These are phyloP conservation scores for Poeciliopsis turrubarensis DNA, from an alignment of 2,113 vertebrate species.

Conservation along the genomic window DNA sequence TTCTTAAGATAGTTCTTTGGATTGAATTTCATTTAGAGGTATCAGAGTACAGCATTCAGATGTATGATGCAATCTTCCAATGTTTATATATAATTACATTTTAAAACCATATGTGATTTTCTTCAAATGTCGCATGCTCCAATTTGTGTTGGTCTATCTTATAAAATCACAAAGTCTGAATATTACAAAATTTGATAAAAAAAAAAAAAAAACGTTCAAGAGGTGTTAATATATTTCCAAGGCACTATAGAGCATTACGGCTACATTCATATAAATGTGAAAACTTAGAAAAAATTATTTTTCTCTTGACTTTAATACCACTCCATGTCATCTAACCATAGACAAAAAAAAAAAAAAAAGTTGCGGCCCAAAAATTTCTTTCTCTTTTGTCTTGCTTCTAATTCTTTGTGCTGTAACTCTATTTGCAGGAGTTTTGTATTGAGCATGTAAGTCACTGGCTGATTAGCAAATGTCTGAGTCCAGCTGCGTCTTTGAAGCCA, in stretches of 20 bases:
- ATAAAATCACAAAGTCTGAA: neutral
- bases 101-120: no score
- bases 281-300: neutral
- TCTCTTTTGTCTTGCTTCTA: slow-evolving; percentile 15
- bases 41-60: neutral
- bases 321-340: neutral
- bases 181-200: neutral
- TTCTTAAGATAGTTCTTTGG: neutral
- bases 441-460: slow-evolving; percentile 51
- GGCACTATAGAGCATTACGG: neutral
- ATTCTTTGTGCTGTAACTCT: slow-evolving; percentile 28
- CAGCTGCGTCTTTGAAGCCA: slow-evolving; percentile 40
- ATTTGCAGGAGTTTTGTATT: slow-evolving; percentile 37
- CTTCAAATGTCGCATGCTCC: no score
- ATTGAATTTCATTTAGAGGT: neutral
- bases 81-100: neutral
- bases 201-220: neutral
- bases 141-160: no score
- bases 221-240: neutral
- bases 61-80: neutral
- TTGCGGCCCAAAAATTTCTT: slow-evolving; percentile 8
- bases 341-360: neutral
- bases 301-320: neutral
- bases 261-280: neutral
- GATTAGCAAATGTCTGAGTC: slow-evolving; percentile 53